Conservation (phyloP, 2,113 vertebrate genomes). For the Channa maculata region DNA sequence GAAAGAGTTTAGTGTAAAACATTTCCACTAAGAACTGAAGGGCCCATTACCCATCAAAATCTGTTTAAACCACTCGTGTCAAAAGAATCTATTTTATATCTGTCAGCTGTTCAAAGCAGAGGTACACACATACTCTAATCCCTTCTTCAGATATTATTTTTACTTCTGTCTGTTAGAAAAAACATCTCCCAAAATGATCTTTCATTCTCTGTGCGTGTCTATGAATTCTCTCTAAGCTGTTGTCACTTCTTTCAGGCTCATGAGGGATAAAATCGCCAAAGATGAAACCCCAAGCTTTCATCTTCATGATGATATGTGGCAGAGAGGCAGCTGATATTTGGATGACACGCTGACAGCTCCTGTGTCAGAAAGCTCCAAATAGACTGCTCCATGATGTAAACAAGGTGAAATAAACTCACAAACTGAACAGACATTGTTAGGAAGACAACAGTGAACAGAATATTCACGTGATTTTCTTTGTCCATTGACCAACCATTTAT, state of each 20-base stretch:
- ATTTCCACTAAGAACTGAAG: constrained; percentile 26
- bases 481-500: too few species aligned
- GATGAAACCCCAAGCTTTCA: constrained; percentile 54
- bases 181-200: constrained; percentile 43
- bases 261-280: constrained; percentile 49
- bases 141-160: constrained; percentile 60
- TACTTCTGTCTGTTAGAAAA: constrained; percentile 30
- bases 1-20: not conserved
- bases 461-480: too few species aligned
- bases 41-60: constrained; percentile 47
- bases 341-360: constrained; percentile 48
- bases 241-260: constrained; percentile 56
- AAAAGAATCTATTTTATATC: constrained; percentile 43
- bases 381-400: constrained; percentile 58
- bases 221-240: constrained; percentile 38
- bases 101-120: constrained; percentile 52
- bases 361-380: constrained; percentile 43
- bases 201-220: constrained; percentile 37
- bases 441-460: constrained; percentile 3
- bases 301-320: constrained; percentile 49
- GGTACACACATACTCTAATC: constrained; percentile 55
- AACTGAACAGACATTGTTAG: constrained; percentile 25
- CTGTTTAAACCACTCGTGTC: constrained; percentile 33
- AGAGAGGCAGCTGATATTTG: constrained; percentile 51
- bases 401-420: constrained; percentile 45